A percentile compares a stretch with the other conserved stretches of the same genome.
Conservation (phyloP, 1,140 invertebrate genomes). For the Tachypleus tridentatus region DNA sequence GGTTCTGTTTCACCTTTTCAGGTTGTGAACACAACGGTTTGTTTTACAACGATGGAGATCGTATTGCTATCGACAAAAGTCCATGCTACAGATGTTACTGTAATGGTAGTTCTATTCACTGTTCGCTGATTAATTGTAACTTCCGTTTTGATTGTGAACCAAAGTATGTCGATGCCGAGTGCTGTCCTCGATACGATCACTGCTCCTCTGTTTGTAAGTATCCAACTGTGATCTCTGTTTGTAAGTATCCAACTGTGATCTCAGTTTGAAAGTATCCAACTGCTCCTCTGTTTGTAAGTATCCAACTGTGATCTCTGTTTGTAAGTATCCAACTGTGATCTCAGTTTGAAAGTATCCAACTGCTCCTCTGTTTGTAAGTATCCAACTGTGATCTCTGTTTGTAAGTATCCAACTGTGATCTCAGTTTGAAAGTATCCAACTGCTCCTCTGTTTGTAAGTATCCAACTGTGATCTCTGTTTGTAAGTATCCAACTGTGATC, state of each 20-base stretch:
- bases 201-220: slow-evolving; percentile 49
- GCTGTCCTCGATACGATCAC: slow-evolving; percentile 64
- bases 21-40: slow-evolving; percentile 61
- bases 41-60: slow-evolving; percentile 59
- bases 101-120: slow-evolving; percentile 44
- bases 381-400: slow-evolving; percentile 35
- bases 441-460: slow-evolving; percentile 49
- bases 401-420: slow-evolving; percentile 28
- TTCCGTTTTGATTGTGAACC: slow-evolving; percentile 56
- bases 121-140: slow-evolving; percentile 57
- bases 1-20: slow-evolving; percentile 31
- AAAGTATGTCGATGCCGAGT: slow-evolving; percentile 50
- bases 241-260: no score
- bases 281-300: slow-evolving; percentile 49
- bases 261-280: slow-evolving; percentile 30
- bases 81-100: slow-evolving; percentile 66
- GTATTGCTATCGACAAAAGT: slow-evolving; percentile 44
- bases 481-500: slow-evolving; percentile 28
- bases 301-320: slow-evolving; percentile 35
- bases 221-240: no score
- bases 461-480: slow-evolving; percentile 35
- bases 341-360: no score
- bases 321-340: slow-evolving; percentile 28
- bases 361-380: slow-evolving; percentile 49
- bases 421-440: no score